Conservation (phyloP, 2,888 invertebrate genomes). For the Agapostemon virescens region DNA sequence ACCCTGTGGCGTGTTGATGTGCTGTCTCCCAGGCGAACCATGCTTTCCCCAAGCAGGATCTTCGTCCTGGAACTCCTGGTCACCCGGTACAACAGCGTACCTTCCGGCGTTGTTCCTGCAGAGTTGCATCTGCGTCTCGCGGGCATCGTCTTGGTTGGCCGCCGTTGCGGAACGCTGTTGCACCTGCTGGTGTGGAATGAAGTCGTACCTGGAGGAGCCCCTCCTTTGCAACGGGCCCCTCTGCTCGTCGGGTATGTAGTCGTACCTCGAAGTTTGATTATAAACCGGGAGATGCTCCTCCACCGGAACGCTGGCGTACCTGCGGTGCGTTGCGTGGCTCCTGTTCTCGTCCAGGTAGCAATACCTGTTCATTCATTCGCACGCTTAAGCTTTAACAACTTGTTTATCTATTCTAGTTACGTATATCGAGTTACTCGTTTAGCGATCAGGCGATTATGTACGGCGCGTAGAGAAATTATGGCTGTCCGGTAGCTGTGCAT, state of each 20-base stretch:
- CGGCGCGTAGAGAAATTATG: too few relatives aligned
- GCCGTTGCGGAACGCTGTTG: constrained; percentile 69
- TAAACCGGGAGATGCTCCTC: constrained; percentile 65
- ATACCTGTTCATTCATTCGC: constrained; percentile 65
- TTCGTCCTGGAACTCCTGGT: constrained; percentile 67
- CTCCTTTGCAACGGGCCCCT: constrained; percentile 65
- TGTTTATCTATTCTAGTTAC: too few relatives aligned
- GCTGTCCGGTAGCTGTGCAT: too few relatives aligned
- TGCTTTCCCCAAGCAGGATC: constrained; percentile 55
- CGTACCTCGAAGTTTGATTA: constrained; percentile 71
- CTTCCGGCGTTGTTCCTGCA: constrained; percentile 67
- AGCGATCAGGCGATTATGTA: too few relatives aligned
- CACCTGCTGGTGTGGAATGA: constrained; percentile 71
- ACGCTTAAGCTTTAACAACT: too few relatives aligned
- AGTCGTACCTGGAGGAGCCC: constrained; percentile 72
- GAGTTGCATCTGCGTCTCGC: constrained; percentile 62
- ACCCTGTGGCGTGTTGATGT: constrained; percentile 72
- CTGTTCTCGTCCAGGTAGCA: constrained; percentile 71
- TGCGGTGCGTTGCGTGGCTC: constrained; percentile 56
- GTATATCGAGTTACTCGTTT: too few relatives aligned
- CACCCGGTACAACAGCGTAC: constrained; percentile 71
- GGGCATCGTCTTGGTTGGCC: constrained; percentile 70
- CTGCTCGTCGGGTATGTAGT: constrained; percentile 73
- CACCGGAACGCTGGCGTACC: constrained; percentile 72
- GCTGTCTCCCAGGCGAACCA: constrained; percentile 55